Base-by-base conservation (phyloP, 64 coral and sea anemone genomes). In the Anthopleura sola region DNA sequence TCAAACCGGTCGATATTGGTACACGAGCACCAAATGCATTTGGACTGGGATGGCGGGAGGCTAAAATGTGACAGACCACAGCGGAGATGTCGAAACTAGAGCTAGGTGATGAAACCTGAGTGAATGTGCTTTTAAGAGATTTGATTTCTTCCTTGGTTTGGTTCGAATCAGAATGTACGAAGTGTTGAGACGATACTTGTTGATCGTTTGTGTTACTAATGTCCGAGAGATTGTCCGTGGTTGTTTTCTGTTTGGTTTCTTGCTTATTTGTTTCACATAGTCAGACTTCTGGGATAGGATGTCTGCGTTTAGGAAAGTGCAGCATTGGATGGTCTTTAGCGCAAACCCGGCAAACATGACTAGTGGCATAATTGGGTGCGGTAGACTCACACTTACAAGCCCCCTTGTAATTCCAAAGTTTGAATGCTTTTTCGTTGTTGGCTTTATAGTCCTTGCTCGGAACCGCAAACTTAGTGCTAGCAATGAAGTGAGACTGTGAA, bases 1-100 rank as follows among this genome's bases (percentile, higher is more conserved):
- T 84, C 24, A 84, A 78, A 55, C 49, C 29, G 7, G 81, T 75
- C 0, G 15, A 17, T 13, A 90, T 81, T 19, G 60, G 31, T 21
- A 82, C 7, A 31, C 68, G 46, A 7, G 88, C 71, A 5, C 88
- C 88, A 17, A 60, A 58, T 26, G 60, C 60, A 50, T 90, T 90
- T 15, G 75, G 82, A 5, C 0, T 0, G 15, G 9, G 0, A 3
- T 37, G 20, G 2, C 38, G 81, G 8, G 46, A 21, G 20, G 69
- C 46, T 20, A 55, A 18, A 33, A 60, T 32, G 26, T 68, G 13
- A 37, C 57, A 49, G 6, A 77, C 62, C 24, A 83, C 33, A 44
- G 88, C 69, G 9, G 82, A 5, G 24, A 4, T 66, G 24, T 26
- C 24, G 21, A 68, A 64, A n/a, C n/a, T n/a, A n/a, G n/a, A n/a